Percentiles rank a stretch among this genome's conserved stretches.
Conservation (phyloP, 2,113 vertebrate species). For the Campylomormyrus tamandua region DNA sequence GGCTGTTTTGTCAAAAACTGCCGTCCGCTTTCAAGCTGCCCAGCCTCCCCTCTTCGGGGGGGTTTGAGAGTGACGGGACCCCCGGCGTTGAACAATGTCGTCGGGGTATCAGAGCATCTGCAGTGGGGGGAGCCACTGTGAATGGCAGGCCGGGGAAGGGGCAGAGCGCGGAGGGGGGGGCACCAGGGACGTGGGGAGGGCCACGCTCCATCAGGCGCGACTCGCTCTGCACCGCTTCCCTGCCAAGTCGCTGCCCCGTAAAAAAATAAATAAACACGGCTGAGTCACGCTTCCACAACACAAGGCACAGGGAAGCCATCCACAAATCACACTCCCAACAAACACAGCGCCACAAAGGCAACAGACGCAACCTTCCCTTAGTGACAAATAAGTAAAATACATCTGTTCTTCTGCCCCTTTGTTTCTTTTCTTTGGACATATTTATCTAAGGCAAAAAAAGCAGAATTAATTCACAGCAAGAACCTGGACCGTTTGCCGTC, state of each 20-base stretch:
- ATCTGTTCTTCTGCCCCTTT: not conserved
- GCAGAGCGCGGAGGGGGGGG: not conserved
- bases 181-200: not conserved
- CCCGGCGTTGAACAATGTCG: not conserved
- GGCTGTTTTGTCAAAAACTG: conserved; percentile 8
- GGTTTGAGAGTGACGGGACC: conserved; percentile 4
- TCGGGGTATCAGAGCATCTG: not conserved
- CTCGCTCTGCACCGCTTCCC: not conserved
- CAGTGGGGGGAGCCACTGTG: not conserved
- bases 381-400: not conserved
- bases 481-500: not conserved
- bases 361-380: not conserved
- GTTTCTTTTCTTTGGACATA: not conserved
- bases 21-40: not conserved
- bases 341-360: not conserved
- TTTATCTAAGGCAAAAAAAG: not conserved
- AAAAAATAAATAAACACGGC: not conserved
- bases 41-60: not conserved
- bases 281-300: not conserved
- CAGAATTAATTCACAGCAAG: not conserved
- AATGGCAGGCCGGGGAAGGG: not conserved
- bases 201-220: not conserved
- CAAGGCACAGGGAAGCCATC: not conserved
- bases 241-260: not conserved
- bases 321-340: not conserved